Evolutionary conservation across 1,140 invertebrate genomes (phyloP).

Genomic region (Hydropsyche tenuis): DNA sequence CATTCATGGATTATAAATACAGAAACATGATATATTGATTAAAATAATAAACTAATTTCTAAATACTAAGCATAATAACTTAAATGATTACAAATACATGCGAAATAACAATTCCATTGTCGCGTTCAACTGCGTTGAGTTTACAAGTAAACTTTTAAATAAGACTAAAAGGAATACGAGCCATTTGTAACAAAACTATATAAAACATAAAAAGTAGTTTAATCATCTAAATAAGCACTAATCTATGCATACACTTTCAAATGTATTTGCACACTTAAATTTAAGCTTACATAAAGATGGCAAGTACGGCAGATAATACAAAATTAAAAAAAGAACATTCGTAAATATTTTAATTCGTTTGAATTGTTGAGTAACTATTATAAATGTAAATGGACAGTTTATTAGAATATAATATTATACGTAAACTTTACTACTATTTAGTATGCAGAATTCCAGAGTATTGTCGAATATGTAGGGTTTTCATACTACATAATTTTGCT

Average conservation of each 20-base stretch:
- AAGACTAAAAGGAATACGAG: constrained; percentile 21
- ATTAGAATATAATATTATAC: too few relatives aligned
- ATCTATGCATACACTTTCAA: neutral
- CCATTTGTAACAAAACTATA: constrained; percentile 11
- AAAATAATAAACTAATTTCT: constrained; percentile 3
- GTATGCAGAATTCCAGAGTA: too few relatives aligned
- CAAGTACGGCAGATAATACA: constrained; percentile 34
- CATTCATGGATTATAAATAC: constrained; percentile 15
- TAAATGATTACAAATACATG: neutral
- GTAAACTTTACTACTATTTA: too few relatives aligned
- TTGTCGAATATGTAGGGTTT: too few relatives aligned
- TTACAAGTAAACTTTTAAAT: neutral
- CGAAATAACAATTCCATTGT: neutral
- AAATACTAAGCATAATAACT: neutral
- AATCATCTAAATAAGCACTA: neutral
- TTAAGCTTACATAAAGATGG: constrained; percentile 28
- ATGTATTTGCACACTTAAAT: neutral
- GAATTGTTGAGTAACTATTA: too few relatives aligned
- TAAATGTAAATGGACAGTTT: too few relatives aligned
- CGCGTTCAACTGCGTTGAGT: neutral
- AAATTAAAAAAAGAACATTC: too few relatives aligned
- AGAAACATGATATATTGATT: constrained; percentile 13
- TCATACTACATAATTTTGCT: too few relatives aligned
- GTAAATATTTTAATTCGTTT: too few relatives aligned
- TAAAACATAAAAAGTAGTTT: neutral